Evolutionary conservation across 92 coral and sea anemone genomes (phyloP).

Genomic region (Porites rus): DNA sequence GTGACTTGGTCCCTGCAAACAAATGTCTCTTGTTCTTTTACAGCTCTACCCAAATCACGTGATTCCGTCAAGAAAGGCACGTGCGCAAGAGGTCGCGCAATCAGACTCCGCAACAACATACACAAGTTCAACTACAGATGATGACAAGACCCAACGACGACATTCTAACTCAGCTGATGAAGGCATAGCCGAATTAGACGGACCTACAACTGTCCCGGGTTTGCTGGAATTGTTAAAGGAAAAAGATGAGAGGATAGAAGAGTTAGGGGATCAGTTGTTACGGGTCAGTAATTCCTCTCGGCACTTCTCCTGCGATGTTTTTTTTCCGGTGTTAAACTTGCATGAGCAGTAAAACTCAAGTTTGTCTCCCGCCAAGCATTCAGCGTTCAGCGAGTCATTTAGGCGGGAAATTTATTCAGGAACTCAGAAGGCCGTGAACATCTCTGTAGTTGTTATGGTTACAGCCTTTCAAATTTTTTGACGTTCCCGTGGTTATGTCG

Average conservation of each 20-base stretch:
- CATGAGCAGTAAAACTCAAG: no score
- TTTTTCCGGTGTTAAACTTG: background rate
- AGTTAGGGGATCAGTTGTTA: slow-evolving; percentile 49
- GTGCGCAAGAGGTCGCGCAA: slow-evolving; percentile 7
- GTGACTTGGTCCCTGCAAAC: background rate
- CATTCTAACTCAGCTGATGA: slow-evolving; percentile 54
- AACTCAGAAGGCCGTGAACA: no score
- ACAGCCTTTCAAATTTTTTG: no score
- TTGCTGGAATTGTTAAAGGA: slow-evolving; percentile 71
- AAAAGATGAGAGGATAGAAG: slow-evolving; percentile 66
- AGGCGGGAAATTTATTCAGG: no score
- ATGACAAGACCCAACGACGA: background rate
- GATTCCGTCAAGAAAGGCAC: background rate
- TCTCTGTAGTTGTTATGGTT: no score
- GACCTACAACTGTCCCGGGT: slow-evolving; percentile 65
- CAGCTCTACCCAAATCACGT: slow-evolving; percentile 21
- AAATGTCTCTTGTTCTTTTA: background rate
- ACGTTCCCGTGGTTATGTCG: no score
- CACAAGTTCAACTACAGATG: background rate
- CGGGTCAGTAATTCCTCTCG: slow-evolving; percentile 41
- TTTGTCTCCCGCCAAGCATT: no score
- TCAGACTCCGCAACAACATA: background rate
- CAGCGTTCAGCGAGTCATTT: no score
- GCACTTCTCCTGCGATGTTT: background rate
- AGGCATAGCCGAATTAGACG: slow-evolving; percentile 74